Base-by-base conservation (phyloP, 92 coral and sea anemone genomes). In the Palythoa heliodiscus region DNA sequence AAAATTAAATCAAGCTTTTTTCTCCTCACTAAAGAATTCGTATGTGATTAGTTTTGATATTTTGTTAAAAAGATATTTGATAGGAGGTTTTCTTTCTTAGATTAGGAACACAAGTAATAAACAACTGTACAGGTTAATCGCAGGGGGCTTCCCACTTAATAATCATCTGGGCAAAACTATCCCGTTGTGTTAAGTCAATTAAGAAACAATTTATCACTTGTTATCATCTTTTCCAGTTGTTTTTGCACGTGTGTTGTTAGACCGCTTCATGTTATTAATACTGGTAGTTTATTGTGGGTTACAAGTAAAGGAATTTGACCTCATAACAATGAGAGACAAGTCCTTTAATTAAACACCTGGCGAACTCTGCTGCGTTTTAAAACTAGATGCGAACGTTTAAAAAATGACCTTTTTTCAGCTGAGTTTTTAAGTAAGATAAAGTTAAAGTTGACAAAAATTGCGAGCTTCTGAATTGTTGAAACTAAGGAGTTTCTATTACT, bases 161-260 rank as follows among this genome's bases (percentile, higher is more conserved):
- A 78, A 37, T 60, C 60, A 80, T 80, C 70, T 75, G 22, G 50
- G 23, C 47, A 19, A n/a, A 69, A 22, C 84, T n/a, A 22, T 38
- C 58, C 73, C 23, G 84, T 80, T 66, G 84, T 80, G 57, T 48
- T 43, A 20, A 69, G 63, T 64, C 84, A 80, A 80, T 80, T 80
- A 80, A 63, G 43, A 80, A 80, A 64, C 84, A 64, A 80, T 80
- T 80, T 80, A 67, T 25, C 47, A 80, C 84, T 80, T 67, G 52
- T 80, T 80, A 80, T 80, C 84, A 25, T 11, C 66, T 61, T 63
- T 37, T 37, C 83, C 37, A 14, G 13, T 20, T 80, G 37, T 64
- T 66, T 63, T 80, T 80, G 60, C 84, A 80, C 84, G 84, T 80
- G 84, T 24, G 66, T 4, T 80, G 29, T 12, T 22, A n/a, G 40